Conservation (phyloP, 1,140 invertebrate genomes). For the Trichonephila clavata region DNA sequence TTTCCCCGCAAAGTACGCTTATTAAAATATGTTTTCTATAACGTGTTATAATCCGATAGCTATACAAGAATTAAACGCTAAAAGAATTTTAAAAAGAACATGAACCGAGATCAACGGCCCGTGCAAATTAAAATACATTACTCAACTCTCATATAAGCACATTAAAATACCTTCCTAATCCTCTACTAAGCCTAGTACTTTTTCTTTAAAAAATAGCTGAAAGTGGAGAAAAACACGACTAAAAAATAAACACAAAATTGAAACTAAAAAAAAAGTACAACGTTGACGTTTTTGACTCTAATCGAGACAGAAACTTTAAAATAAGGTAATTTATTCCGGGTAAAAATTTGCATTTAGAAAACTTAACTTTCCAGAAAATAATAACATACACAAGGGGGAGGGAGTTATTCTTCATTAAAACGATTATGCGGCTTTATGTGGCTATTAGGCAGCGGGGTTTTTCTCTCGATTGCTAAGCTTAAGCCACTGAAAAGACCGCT, state of each 20-base stretch:
- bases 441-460: background rate
- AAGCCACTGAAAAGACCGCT: background rate
- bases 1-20: background rate
- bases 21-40: background rate
- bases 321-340: constrained; percentile 31
- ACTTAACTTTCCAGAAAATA: constrained; percentile 12
- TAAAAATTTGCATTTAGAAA: constrained; percentile 34
- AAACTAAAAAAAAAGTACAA: background rate
- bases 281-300: constrained; percentile 1
- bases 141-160: background rate
- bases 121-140: background rate
- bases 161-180: background rate
- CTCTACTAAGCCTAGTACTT: background rate
- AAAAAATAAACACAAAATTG: background rate
- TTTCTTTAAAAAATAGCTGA: background rate
- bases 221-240: background rate
- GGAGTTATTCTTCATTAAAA: constrained; percentile 13
- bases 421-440: constrained; percentile 11
- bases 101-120: background rate
- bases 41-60: background rate
- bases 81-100: background rate
- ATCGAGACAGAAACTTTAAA: constrained; percentile 34
- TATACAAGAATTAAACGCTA: background rate
- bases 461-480: background rate
- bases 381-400: background rate